phyloP scores from a whole-genome alignment of 2,113 vertebrate genomes.

The Hypomesus transpacificus region DNA sequence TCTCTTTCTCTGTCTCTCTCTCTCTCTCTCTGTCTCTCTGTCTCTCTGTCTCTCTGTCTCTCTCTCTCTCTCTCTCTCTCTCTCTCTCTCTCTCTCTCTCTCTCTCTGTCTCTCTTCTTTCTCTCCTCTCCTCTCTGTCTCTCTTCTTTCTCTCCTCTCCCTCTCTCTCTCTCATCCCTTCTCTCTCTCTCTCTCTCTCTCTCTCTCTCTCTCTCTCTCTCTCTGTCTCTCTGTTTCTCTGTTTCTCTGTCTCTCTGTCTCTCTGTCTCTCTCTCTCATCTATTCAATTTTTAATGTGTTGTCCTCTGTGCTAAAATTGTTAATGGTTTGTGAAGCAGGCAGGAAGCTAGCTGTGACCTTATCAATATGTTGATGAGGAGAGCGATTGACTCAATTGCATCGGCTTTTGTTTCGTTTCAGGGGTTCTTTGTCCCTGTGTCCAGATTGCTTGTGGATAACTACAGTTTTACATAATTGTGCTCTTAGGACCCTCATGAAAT shows the following conservation, averaged over 20 bases:
- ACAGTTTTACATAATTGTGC: conserved; percentile 55
- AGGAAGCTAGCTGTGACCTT: conserved; percentile 52
- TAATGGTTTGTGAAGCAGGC: conserved; percentile 19
- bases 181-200: neutral
- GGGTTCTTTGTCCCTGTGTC: conserved; percentile 37
- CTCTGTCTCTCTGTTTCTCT: neutral
- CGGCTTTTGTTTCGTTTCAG: conserved; percentile 54
- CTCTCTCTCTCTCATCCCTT: neutral
- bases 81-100: neutral
- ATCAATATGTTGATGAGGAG: conserved; percentile 45
- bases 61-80: neutral
- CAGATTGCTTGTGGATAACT: conserved; percentile 59
- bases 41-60: neutral
- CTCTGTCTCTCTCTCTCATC: neutral
- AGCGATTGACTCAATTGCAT: conserved; percentile 21
- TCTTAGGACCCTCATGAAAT: conserved; percentile 53
- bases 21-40: neutral
- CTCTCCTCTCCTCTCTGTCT: neutral
- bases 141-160: too few relatives aligned
- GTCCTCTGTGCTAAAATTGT: conserved; percentile 21
- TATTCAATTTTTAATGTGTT: neutral
- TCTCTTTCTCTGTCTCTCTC: neutral
- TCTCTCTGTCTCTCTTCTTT: neutral
- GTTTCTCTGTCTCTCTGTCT: neutral
- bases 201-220: neutral